Percentiles rank a stretch among this genome's conserved stretches.
Conservation (phyloP, 2,888 invertebrate species). For the Tolmerus cingulatus region DNA sequence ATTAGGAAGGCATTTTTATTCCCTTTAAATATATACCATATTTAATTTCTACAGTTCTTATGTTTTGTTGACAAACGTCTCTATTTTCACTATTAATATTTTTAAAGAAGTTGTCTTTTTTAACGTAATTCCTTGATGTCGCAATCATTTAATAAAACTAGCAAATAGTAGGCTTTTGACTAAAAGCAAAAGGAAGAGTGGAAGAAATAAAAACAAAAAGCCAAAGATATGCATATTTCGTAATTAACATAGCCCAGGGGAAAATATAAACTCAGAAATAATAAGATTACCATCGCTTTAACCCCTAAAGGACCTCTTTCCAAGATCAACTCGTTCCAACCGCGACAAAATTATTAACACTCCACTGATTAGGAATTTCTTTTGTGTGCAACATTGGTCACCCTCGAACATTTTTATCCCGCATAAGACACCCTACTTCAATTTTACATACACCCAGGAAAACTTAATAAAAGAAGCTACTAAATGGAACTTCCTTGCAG, state of each 20-base stretch:
- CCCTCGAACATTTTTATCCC: not conserved
- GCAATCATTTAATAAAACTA: not conserved
- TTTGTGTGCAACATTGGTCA: constrained; percentile 49
- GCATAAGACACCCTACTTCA: not conserved
- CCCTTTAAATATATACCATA: too few relatives aligned
- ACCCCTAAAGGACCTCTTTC: not conserved
- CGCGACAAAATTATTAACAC: constrained; percentile 62
- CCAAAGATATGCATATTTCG: constrained; percentile 35
- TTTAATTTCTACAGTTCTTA: too few relatives aligned
- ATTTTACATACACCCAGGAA: not conserved
- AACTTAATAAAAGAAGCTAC: not conserved
- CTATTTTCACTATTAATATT: too few relatives aligned
- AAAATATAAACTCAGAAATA: constrained; percentile 56
- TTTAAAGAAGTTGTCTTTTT: too few relatives aligned
- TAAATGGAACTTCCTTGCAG: not conserved
- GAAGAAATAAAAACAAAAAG: not conserved
- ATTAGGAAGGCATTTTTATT: too few relatives aligned
- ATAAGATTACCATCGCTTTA: constrained; percentile 57
- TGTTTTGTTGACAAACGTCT: too few relatives aligned
- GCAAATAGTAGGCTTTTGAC: not conserved
- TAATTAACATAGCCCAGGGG: not conserved
- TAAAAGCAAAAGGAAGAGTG: too few relatives aligned
- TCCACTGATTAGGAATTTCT: constrained; percentile 63
- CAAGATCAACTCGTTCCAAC: constrained; percentile 43
- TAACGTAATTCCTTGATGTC: too few relatives aligned